A percentile compares a stretch with the other conserved stretches of the same genome.
These are phyloP conservation scores for Lepidonotus clava DNA, from an alignment of 2,888 invertebrate genomes.

Conservation along the genomic window DNA sequence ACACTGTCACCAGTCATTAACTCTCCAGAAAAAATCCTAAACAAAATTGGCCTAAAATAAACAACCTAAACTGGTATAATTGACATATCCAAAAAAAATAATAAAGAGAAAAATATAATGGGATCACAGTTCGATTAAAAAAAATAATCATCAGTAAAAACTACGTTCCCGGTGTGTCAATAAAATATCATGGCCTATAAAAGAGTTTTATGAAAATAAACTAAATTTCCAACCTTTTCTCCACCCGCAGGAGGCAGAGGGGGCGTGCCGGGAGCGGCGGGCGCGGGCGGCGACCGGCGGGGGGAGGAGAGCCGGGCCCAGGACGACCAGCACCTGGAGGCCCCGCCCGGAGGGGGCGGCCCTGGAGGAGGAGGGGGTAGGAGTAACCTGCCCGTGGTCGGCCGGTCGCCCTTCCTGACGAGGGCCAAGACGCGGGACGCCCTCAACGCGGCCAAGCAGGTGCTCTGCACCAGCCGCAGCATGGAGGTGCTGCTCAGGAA, in stretches of 20 bases:
- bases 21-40: too few relatives aligned
- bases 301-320: not conserved
- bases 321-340: not conserved
- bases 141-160: too few relatives aligned
- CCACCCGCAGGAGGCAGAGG: too few relatives aligned
- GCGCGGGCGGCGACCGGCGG: not conserved
- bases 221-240: too few relatives aligned
- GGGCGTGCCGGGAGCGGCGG: too few relatives aligned
- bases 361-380: not conserved
- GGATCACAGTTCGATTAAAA: too few relatives aligned
- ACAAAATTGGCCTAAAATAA: too few relatives aligned
- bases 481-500: conserved; percentile 27
- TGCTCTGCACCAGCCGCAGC: conserved; percentile 30
- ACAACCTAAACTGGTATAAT: too few relatives aligned
- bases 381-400: not conserved
- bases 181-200: not conserved
- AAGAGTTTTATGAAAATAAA: not conserved
- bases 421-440: conserved; percentile 24
- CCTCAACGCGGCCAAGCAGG: conserved; percentile 7
- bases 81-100: too few relatives aligned
- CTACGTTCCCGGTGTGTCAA: too few relatives aligned
- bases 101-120: too few relatives aligned
- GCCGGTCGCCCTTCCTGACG: conserved; percentile 34
- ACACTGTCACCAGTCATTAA: too few relatives aligned
- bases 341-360: not conserved